phyloP scores from a whole-genome alignment of 2,797 vertebrate genomes.

The Rousettus madagascariensis region DNA sequence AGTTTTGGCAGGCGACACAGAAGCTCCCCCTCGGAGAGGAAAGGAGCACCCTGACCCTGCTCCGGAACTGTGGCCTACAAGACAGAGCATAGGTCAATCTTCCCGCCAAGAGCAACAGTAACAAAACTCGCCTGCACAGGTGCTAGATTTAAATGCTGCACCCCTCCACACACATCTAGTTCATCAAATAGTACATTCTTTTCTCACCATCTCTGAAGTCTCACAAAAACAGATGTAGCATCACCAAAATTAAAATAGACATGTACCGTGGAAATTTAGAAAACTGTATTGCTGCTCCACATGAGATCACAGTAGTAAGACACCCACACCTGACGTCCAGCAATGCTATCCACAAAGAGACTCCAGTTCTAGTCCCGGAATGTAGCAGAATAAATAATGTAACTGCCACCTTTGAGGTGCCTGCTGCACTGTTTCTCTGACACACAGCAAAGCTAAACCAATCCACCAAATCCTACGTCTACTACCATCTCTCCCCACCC shows the following conservation, averaged over 20 bases:
- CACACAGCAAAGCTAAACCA: background rate
- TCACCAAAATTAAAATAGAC: background rate
- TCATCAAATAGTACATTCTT: background rate
- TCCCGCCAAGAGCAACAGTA: background rate
- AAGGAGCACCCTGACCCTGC: conserved; percentile 36
- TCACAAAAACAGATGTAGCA: background rate
- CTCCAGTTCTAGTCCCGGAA: background rate
- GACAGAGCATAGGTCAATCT: background rate
- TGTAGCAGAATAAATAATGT: background rate
- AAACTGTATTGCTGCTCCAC: background rate
- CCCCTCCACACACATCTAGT: background rate
- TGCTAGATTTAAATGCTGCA: background rate
- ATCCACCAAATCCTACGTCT: background rate
- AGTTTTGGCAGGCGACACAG: conserved; percentile 91
- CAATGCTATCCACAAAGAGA: background rate
- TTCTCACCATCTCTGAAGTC: background rate
- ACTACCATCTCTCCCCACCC: too few species aligned
- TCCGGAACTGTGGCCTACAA: conserved; percentile 69
- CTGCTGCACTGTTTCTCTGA: background rate
- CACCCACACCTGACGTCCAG: fast-evolving
- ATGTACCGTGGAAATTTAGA: background rate
- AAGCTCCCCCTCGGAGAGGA: conserved; percentile 78
- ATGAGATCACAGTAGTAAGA: background rate
- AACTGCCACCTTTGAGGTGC: background rate
- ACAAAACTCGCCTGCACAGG: fast-evolving